phyloP scores from a whole-genome alignment of 2,888 invertebrate species.

The Colletes collaris region DNA sequence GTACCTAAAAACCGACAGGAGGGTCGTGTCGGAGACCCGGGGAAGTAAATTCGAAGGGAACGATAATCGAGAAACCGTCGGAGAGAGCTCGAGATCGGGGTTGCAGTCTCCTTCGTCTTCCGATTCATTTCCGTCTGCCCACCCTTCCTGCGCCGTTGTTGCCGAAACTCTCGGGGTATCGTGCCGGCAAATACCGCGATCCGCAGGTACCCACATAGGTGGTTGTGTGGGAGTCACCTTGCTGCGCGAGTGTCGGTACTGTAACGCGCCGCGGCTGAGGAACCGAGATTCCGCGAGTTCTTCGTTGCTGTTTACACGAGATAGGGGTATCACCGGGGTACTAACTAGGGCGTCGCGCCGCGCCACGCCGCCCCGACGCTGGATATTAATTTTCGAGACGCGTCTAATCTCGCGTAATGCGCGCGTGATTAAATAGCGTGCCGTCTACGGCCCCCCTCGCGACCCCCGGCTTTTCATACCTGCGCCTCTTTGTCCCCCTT shows the following conservation, averaged over 20 bases:
- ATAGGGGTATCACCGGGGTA: slow-evolving; percentile 71
- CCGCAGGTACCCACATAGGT: slow-evolving; percentile 34
- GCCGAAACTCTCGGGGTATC: slow-evolving; percentile 31
- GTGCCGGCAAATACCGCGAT: slow-evolving; percentile 33
- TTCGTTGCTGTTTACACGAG: slow-evolving; percentile 73
- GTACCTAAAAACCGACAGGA: too few relatives aligned
- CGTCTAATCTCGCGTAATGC: slow-evolving; percentile 79
- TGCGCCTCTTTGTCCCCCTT: not conserved
- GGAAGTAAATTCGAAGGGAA: not conserved
- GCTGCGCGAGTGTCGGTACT: slow-evolving; percentile 20
- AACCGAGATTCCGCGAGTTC: slow-evolving; percentile 62
- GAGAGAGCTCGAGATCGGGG: slow-evolving; percentile 8
- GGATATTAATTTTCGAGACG: slow-evolving; percentile 79
- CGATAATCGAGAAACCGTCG: slow-evolving; percentile 18
- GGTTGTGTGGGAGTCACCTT: not conserved
- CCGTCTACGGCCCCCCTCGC: not conserved
- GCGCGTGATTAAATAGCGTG: slow-evolving; percentile 75
- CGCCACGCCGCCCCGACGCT: slow-evolving; percentile 57
- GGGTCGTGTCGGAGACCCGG: too few relatives aligned
- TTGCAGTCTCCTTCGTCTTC: slow-evolving; percentile 11
- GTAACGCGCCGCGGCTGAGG: slow-evolving; percentile 21
- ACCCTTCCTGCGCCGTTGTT: not conserved
- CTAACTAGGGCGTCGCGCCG: slow-evolving; percentile 59
- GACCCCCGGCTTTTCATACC: not conserved
- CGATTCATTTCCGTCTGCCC: slow-evolving; percentile 28